Conservation (phyloP, 2,113 vertebrate genomes). For the Calidris pugnax region DNA sequence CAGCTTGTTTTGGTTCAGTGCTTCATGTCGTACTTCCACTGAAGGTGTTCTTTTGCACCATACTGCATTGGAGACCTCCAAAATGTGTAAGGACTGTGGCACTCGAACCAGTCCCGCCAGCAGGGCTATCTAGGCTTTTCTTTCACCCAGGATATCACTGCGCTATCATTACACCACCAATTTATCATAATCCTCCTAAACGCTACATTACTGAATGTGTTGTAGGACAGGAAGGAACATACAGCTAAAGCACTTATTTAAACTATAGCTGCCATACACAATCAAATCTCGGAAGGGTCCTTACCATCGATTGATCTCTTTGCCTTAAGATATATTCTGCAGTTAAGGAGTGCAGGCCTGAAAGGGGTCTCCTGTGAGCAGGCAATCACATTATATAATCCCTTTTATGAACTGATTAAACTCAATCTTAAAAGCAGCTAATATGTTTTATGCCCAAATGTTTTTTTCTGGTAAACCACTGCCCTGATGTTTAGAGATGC, state of each 20-base stretch:
- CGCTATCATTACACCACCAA: background rate
- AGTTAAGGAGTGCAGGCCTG: background rate
- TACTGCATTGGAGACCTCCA: background rate
- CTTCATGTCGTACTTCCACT: background rate
- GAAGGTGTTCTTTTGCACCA: background rate
- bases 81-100: background rate
- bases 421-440: conserved; percentile 32
- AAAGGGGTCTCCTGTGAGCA: conserved; percentile 39
- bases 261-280: background rate
- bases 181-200: background rate
- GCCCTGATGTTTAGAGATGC: background rate
- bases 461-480: background rate
- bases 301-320: conserved; percentile 30
- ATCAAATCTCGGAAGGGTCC: conserved; percentile 33
- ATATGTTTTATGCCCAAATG: background rate
- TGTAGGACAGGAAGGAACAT: background rate
- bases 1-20: background rate
- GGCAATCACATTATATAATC: conserved; percentile 32
- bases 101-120: background rate
- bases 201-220: background rate
- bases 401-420: conserved; percentile 54
- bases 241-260: background rate
- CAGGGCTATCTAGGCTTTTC: background rate
- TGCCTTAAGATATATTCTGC: conserved; percentile 19
- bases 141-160: background rate